Percentiles rank a stretch among this genome's conserved stretches.
phyloP scores from a whole-genome alignment of 2,888 invertebrate species.

The Trissolcus brochymenae region DNA sequence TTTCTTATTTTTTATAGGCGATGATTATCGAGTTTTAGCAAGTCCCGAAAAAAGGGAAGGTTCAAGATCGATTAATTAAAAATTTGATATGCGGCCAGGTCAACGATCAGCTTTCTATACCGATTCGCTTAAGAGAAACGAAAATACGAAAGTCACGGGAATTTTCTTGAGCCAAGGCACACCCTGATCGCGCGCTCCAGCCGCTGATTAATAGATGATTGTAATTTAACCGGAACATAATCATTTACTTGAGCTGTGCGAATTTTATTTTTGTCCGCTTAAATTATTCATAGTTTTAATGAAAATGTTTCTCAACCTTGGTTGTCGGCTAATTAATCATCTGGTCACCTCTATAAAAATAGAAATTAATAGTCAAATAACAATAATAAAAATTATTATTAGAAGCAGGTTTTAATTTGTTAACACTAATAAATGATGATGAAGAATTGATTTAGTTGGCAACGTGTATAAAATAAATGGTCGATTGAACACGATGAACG shows the following conservation, averaged over 20 bases:
- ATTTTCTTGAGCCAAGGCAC: constrained; percentile 45
- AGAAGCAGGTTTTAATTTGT: too few relatives aligned
- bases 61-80: constrained; percentile 3
- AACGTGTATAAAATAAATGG: constrained; percentile 4
- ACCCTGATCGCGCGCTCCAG: constrained; percentile 38
- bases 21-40: too few relatives aligned
- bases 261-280: constrained; percentile 4
- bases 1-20: too few relatives aligned
- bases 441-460: too few relatives aligned
- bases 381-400: too few relatives aligned
- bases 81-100: constrained; percentile 46
- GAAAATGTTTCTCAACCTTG: constrained; percentile 12
- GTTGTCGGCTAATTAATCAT: constrained; percentile 1
- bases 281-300: too few relatives aligned
- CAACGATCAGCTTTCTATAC: constrained; percentile 52
- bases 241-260: constrained; percentile 42
- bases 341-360: too few relatives aligned
- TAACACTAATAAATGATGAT: too few relatives aligned
- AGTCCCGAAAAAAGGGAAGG: too few relatives aligned
- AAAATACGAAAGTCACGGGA: constrained; percentile 52
- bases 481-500: constrained; percentile 15
- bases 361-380: too few relatives aligned
- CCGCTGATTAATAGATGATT: constrained; percentile 43
- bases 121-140: constrained; percentile 51
- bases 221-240: constrained; percentile 39